Evolutionary conservation across 1,140 invertebrate species (phyloP).

Genomic region (Drosophila equinoxialis): DNA sequence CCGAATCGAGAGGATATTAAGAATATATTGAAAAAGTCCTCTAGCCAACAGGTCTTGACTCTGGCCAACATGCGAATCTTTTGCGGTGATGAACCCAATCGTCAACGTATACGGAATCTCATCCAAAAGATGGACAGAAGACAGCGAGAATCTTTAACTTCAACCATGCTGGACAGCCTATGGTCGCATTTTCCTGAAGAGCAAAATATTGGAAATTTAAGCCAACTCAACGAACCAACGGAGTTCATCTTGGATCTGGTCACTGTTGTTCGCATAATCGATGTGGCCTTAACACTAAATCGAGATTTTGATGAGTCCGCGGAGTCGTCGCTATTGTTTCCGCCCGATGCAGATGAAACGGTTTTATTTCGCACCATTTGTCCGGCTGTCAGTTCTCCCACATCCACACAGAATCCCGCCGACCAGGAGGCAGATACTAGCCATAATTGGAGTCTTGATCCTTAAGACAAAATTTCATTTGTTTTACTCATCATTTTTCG

Average conservation of each 20-base stretch:
- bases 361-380: constrained; percentile 75
- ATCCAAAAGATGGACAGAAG: constrained; percentile 61
- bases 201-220: constrained; percentile 52
- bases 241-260: constrained; percentile 73
- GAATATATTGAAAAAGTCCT: constrained; percentile 70
- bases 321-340: constrained; percentile 59
- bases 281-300: constrained; percentile 77
- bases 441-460: no score
- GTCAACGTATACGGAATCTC: constrained; percentile 74
- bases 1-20: constrained; percentile 76
- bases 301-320: constrained; percentile 73
- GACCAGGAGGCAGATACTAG: constrained; percentile 45
- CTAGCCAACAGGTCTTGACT: constrained; percentile 58
- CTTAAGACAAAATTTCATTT: no score
- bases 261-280: constrained; percentile 65
- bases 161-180: constrained; percentile 63
- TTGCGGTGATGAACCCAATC: constrained; percentile 77
- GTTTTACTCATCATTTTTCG: no score
- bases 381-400: constrained; percentile 55
- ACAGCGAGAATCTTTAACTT: constrained; percentile 63
- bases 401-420: constrained; percentile 60
- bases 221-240: constrained; percentile 60
- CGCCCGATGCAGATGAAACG: constrained; percentile 78
- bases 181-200: constrained; percentile 64
- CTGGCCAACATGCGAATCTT: constrained; percentile 79